A percentile compares a stretch with the other conserved stretches of the same genome.
phyloP scores from a whole-genome alignment of 2,113 vertebrate species.

The Onychostruthus taczanowskii region DNA sequence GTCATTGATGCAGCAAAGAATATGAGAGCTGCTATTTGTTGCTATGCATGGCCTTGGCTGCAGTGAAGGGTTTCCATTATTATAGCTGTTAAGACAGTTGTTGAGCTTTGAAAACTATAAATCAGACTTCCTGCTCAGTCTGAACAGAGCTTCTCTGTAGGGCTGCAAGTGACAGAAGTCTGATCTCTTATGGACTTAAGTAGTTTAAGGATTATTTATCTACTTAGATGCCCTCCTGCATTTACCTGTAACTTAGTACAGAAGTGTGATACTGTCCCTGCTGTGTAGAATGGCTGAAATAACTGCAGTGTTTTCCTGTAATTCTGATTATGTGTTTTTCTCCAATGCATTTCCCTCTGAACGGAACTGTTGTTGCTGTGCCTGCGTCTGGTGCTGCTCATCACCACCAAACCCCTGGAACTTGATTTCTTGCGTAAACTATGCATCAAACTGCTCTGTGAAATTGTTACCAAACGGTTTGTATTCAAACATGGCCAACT shows the following conservation, averaged over 20 bases:
- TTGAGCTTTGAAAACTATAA: not conserved
- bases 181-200: not conserved
- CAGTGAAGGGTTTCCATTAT: not conserved
- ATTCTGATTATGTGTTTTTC: conserved; percentile 96
- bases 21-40: not conserved
- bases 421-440: conserved; percentile 74
- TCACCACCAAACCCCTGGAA: conserved; percentile 77
- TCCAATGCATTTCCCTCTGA: conserved; percentile 86
- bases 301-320: conserved; percentile 76
- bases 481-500: conserved; percentile 76
- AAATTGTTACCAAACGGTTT: conserved; percentile 79
- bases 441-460: conserved; percentile 77
- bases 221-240: not conserved
- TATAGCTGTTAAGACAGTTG: not conserved
- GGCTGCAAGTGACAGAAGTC: not conserved
- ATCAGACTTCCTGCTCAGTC: not conserved
- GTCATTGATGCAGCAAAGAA: not conserved
- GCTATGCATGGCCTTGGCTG: not conserved
- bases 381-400: conserved; percentile 80
- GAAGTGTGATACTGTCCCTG: not conserved
- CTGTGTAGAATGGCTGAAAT: not conserved
- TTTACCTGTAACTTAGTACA: not conserved
- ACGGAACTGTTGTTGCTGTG: conserved; percentile 85
- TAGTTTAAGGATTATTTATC: not conserved
- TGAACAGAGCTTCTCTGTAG: not conserved